phyloP scores from a whole-genome alignment of 2,888 invertebrate species.

The Petrophora chlorosata region DNA sequence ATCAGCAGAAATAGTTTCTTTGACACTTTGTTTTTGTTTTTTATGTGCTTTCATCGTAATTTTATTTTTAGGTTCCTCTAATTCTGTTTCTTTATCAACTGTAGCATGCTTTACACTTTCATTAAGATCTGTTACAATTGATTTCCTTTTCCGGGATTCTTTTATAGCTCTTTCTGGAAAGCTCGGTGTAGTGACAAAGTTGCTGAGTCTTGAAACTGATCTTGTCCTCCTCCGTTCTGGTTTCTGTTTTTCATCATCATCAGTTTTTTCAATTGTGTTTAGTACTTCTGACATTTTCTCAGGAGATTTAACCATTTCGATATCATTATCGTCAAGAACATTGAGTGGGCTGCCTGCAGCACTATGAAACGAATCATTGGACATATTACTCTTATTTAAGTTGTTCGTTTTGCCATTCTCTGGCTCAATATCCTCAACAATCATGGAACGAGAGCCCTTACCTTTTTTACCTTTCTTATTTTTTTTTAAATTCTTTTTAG shows the following conservation, averaged over 20 bases:
- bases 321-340: constrained; percentile 8
- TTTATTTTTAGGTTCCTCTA: not conserved
- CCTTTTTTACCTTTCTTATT: constrained; percentile 43
- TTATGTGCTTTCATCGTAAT: not conserved
- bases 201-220: constrained; percentile 22
- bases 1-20: not conserved
- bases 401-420: constrained; percentile 5
- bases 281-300: not conserved
- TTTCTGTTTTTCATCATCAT: constrained; percentile 9
- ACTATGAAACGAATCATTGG: constrained; percentile 69
- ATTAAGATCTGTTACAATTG: constrained; percentile 14
- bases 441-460: constrained; percentile 39
- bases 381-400: constrained; percentile 49
- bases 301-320: constrained; percentile 2
- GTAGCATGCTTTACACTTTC: too few species aligned
- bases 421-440: constrained; percentile 39
- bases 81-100: not conserved
- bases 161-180: constrained; percentile 6
- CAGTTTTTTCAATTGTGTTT: constrained; percentile 2
- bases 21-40: constrained; percentile 17
- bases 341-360: constrained; percentile 66
- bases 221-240: constrained; percentile 24
- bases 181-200: not conserved
- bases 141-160: constrained; percentile 17
- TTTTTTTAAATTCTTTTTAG: constrained; percentile 49